These are phyloP conservation scores for Eilema sororculum DNA, from an alignment of 2,888 invertebrate species.

Conservation along the genomic window DNA sequence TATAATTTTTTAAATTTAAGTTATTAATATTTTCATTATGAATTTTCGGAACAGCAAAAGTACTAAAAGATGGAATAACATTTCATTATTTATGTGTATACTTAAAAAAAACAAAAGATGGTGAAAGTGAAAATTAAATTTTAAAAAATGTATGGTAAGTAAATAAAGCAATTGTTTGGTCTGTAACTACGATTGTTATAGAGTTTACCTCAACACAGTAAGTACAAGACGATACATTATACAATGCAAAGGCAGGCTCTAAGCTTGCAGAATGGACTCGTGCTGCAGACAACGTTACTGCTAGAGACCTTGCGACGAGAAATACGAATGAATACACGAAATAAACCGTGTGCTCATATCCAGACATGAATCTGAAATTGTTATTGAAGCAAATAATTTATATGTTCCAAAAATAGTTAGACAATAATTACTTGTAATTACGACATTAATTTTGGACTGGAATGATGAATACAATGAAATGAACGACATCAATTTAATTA, in stretches of 20 bases:
- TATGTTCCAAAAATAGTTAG: no score
- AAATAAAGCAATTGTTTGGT: not conserved
- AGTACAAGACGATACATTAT: slow-evolving; percentile 86
- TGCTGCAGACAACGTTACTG: slow-evolving; percentile 87
- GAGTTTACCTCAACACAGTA: slow-evolving; percentile 87
- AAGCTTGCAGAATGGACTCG: slow-evolving; percentile 85
- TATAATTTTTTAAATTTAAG: not conserved
- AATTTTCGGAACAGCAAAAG: not conserved
- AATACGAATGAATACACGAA: slow-evolving; percentile 89
- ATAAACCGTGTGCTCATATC: slow-evolving; percentile 87
- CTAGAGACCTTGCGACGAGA: slow-evolving; percentile 86
- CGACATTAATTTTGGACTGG: no score
- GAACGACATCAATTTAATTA: no score
- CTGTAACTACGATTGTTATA: not conserved
- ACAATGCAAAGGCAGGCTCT: slow-evolving; percentile 83
- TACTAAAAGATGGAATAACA: no score
- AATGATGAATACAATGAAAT: no score
- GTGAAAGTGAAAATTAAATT: not conserved
- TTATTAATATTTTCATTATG: not conserved
- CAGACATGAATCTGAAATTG: slow-evolving; percentile 61
- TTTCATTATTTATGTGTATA: no score
- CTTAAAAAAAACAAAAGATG: no score
- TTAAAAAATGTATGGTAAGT: no score
- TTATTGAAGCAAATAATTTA: not conserved
- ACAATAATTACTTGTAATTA: no score